Evolutionary conservation across 30 jellyfish, hydroid and myxozoan species (phyloP), one percentile per base, ranked within the genome.

Genomic region (Clytia hemisphaerica): DNA sequence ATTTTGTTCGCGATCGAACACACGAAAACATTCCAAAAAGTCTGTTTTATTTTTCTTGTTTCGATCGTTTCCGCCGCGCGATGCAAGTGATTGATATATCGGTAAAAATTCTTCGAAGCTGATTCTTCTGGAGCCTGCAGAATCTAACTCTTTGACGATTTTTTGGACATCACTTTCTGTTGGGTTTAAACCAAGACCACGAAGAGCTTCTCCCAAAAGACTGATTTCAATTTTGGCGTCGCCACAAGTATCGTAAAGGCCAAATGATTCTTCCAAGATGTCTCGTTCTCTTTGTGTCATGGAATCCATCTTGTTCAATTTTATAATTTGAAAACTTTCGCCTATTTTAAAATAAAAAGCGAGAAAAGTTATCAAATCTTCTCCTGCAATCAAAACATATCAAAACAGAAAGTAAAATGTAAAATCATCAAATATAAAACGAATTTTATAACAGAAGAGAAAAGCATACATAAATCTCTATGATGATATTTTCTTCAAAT

Each of bases 141-240:
- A 57, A 29, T 88, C 97, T 37, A 88, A 71, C 70, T 88, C 94
- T 75, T 76, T 75, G 4, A 76, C 71, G 15, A 88, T 80, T 71
- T 88, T 88, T 19, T 76, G 72, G 25, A 88, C 94, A 48, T 88
- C 97, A 7, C 84, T 80, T 21, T 79, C 93, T 21, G 97, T 88
- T 18, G 97, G 97, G 49, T 88, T 88, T 72, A 88, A 83, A 82
- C 97, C 97, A 50, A 88, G 91, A 4, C 97, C 97, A 38, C 97
- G 80, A 14, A 88, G 81, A 4, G 94, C 90, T 70, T 88, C 97
- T 0, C 97, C 97, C 40, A 88, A 71, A 44, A 60, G 63, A 57
- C 75, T 70, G 22, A 88, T 78, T 63, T 88, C 93, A 26, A 88
- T 79, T 37, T 88, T 88, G 76, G 92, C 77, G 47, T 88, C 97